Evolutionary conservation across 37 sponge, comb jelly and placozoan species (phyloP).

Genomic region (Aplysina aerophoba): DNA sequence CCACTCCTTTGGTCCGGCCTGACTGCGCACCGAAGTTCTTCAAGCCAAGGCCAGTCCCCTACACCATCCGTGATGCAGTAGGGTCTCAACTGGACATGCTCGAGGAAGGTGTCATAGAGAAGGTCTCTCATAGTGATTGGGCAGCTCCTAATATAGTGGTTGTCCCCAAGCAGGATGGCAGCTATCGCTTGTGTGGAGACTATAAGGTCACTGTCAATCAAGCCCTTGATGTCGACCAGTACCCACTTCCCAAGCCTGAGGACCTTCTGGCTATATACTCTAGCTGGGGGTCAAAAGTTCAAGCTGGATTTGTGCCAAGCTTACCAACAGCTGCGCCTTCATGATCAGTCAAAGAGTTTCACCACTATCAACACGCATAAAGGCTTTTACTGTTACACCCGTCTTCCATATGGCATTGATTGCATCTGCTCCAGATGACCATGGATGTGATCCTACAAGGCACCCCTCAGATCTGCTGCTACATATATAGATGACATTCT

Average conservation of each 20-base stretch:
- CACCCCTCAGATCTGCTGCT: neutral
- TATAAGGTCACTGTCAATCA: constrained; percentile 37
- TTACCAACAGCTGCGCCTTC: constrained; percentile 1
- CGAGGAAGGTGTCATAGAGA: neutral
- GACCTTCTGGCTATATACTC: neutral
- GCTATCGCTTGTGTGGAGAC: constrained; percentile 15
- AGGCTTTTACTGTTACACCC: constrained; percentile 23
- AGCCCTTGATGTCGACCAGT: neutral
- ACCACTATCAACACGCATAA: constrained; percentile 9
- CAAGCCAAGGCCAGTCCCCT: constrained; percentile 20
- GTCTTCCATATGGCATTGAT: constrained; percentile 14
- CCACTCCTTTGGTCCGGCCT: neutral
- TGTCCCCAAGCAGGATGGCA: no score
- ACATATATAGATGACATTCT: constrained; percentile 24
- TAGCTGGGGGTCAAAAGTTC: constrained; percentile 3
- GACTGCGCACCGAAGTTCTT: neutral
- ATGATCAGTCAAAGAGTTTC: neutral
- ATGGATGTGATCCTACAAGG: constrained; percentile 30
- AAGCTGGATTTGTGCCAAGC: constrained; percentile 14
- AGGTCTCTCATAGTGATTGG: constrained; percentile 20
- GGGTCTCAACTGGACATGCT: neutral
- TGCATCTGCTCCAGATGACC: constrained; percentile 19
- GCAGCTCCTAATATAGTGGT: neutral
- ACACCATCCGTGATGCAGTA: neutral
- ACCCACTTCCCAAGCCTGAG: constrained; percentile 24